Evolutionary conservation across 2,888 invertebrate genomes (phyloP), one percentile per base, ranked within the genome.

Genomic region (Philhelius pedissequus): DNA sequence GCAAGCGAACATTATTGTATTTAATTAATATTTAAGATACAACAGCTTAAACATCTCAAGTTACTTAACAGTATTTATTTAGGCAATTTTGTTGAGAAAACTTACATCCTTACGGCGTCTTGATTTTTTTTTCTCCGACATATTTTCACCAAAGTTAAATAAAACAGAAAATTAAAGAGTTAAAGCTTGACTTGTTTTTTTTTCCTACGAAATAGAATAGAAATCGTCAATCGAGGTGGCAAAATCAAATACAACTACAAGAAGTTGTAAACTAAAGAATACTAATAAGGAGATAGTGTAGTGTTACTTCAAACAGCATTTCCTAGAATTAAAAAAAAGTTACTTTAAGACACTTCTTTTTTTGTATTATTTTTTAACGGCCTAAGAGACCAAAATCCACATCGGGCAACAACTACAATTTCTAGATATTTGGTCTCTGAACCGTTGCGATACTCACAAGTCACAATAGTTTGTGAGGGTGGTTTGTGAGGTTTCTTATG

Each of bases 71-170:
- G n/a, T n/a, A 50, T 25, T 50, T 8, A 30, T 25, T 50, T 8
- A 30, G 9, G n/a, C 9, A 52, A 32, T 7, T 20, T 13, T 32
- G 2, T 54, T 5, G 15, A 22, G 43, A 48, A 64, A 86, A 90
- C 90, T 91, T 91, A 91, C 91, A 89, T 91, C 91, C 87, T 91
- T 91, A 70, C 91, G 91, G 75, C 90, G 90, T 86, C 91, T 89
- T 64, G 90, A 87, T 77, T 89, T 89, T 87, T 90, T 92, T 87
- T 90, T 92, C 79, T 91, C 91, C 54, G 91, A 91, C 91, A 91
- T 91, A 82, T 87, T 45, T 88, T 45, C 58, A 75, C 56, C 11
- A 30, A 32, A 54, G 18, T 54, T 54, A 54, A 54, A 32, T 54
- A 32, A 54, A 54, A 54, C 9, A 54, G 18, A 20, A 32, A 54